These are phyloP conservation scores for Crematogaster levior DNA, from an alignment of 2,888 invertebrate genomes.

Conservation along the genomic window DNA sequence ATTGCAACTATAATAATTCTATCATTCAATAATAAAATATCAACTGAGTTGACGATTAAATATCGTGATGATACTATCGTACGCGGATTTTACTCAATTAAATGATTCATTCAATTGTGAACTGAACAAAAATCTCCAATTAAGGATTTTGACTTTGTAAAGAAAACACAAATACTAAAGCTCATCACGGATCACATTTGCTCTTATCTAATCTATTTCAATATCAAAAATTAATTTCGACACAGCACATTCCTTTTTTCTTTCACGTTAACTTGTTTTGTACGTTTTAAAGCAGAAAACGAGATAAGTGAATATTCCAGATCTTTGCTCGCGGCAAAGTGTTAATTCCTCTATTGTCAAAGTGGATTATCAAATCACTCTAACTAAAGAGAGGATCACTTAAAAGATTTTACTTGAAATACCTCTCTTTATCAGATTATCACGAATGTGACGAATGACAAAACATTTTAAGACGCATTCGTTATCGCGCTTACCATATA, in stretches of 20 bases:
- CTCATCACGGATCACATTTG: background rate
- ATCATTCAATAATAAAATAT: constrained; percentile 9
- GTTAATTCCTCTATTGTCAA: background rate
- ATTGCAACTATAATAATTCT: background rate
- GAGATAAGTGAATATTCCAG: background rate
- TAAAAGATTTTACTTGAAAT: background rate
- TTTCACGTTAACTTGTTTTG: background rate
- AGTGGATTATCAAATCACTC: background rate
- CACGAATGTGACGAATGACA: no score
- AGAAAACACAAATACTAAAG: background rate
- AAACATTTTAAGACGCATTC: background rate
- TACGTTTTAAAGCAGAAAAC: background rate
- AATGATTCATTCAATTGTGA: background rate
- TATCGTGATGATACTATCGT: background rate
- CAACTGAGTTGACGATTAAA: background rate
- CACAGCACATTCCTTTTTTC: background rate
- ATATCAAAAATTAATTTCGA: constrained; percentile 2
- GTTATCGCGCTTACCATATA: constrained; percentile 8
- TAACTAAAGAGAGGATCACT: no score
- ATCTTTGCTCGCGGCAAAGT: background rate
- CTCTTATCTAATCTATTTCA: background rate
- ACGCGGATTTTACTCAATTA: background rate
- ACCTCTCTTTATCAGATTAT: background rate
- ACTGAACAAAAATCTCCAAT: background rate
- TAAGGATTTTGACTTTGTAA: background rate